A percentile compares a stretch with the other conserved stretches of the same genome.
These are phyloP conservation scores for Vicugna pacos DNA, from an alignment of 2,113 vertebrate species.

Conservation along the genomic window DNA sequence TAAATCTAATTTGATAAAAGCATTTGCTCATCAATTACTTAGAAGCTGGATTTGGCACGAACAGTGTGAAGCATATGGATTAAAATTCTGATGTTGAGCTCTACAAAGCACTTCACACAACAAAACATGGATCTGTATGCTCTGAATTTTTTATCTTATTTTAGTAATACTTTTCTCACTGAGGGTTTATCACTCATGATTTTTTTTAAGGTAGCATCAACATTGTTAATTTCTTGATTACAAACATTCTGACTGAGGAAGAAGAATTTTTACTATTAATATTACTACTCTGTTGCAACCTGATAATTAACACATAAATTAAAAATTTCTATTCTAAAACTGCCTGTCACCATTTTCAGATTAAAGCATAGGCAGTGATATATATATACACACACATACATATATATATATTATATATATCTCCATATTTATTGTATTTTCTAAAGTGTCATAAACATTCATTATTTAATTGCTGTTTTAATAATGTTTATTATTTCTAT, in stretches of 20 bases:
- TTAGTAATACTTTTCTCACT: neutral
- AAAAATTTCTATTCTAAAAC: neutral
- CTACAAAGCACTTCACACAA: neutral
- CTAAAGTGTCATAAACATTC: neutral
- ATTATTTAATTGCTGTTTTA: neutral
- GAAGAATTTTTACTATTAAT: neutral
- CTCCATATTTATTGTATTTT: neutral
- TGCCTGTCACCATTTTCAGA: neutral
- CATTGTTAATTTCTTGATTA: neutral
- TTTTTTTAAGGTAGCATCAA: neutral
- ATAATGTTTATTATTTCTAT: neutral
- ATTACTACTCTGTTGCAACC: neutral
- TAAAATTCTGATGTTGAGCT: neutral
- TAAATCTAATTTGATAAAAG: conserved; percentile 28
- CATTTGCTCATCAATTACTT: conserved; percentile 62
- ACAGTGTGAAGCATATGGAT: neutral
- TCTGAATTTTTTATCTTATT: neutral
- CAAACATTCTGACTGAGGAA: neutral
- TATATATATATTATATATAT: neutral
- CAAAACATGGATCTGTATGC: conserved; percentile 6
- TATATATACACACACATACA: too few species aligned
- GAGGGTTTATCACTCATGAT: neutral
- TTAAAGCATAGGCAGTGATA: neutral
- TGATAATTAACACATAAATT: neutral
- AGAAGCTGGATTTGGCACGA: neutral